Evolutionary conservation across 2,888 invertebrate genomes (phyloP).

Genomic region (Plemyria rubiginata): DNA sequence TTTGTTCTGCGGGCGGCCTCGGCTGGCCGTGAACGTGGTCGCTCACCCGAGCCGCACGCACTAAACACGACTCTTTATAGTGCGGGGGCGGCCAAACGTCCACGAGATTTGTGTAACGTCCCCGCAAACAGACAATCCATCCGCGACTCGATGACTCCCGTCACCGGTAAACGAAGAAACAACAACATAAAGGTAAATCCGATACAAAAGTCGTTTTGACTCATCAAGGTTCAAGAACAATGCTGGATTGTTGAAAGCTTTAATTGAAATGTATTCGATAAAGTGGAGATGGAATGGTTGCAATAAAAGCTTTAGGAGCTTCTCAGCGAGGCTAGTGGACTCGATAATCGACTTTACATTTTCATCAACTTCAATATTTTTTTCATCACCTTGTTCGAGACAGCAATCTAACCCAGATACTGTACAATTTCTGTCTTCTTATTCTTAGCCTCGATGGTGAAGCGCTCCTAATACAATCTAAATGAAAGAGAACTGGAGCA

Average conservation of each 20-base stretch:
- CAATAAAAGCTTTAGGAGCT: slow-evolving; percentile 21
- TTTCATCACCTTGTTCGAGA: neutral
- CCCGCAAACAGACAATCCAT: slow-evolving; percentile 59
- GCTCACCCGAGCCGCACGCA: slow-evolving; percentile 66
- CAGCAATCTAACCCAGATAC: neutral
- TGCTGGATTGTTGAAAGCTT: slow-evolving; percentile 33
- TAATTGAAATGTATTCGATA: slow-evolving; percentile 28
- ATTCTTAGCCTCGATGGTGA: slow-evolving; percentile 6
- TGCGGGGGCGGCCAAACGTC: slow-evolving; percentile 70
- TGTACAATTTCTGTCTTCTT: too few species aligned
- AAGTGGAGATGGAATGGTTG: slow-evolving; percentile 21
- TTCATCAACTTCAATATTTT: slow-evolving; percentile 1
- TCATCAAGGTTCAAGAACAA: slow-evolving; percentile 42
- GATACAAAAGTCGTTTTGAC: slow-evolving; percentile 39
- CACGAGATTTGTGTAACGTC: slow-evolving; percentile 67
- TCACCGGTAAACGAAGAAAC: slow-evolving; percentile 44
- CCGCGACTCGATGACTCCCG: slow-evolving; percentile 56
- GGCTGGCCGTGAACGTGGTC: slow-evolving; percentile 75
- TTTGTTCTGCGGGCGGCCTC: slow-evolving; percentile 62
- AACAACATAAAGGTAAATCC: slow-evolving; percentile 48
- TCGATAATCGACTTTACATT: slow-evolving; percentile 5
- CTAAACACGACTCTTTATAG: slow-evolving; percentile 72
- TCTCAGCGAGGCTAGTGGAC: slow-evolving; percentile 1
- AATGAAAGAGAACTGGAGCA: slow-evolving; percentile 30
- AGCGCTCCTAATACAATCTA: slow-evolving; percentile 19